Evolutionary conservation across 2,113 vertebrate genomes (phyloP).

Genomic region (Chrysochloris asiatica): DNA sequence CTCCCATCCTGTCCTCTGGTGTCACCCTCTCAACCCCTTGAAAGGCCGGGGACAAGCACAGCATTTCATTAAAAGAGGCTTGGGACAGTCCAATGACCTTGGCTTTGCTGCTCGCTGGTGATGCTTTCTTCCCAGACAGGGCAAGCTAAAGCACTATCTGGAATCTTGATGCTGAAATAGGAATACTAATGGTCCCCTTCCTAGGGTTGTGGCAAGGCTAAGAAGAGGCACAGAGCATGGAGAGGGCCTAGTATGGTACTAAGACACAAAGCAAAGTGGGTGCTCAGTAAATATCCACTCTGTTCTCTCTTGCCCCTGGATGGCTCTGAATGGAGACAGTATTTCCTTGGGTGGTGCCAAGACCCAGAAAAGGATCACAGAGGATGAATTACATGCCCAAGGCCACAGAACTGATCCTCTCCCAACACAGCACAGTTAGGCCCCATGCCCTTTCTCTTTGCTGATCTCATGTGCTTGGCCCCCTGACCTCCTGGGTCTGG

Average conservation of each 20-base stretch:
- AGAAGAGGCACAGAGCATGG: not conserved
- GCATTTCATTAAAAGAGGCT: not conserved
- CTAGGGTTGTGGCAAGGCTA: not conserved
- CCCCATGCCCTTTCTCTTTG: too few species aligned
- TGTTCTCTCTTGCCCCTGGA: not conserved
- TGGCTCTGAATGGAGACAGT: not conserved
- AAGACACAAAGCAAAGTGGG: not conserved
- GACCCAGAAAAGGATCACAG: not conserved
- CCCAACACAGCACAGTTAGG: not conserved
- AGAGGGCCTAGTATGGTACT: fast-evolving
- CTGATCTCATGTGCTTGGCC: not conserved
- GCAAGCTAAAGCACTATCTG: not conserved
- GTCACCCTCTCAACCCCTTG: not conserved
- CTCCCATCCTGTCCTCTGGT: not conserved
- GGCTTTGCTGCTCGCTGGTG: not conserved
- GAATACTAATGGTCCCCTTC: not conserved
- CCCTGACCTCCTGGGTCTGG: not conserved
- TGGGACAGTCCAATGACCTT: not conserved
- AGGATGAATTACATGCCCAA: not conserved
- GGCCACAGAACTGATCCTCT: not conserved
- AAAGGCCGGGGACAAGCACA: not conserved
- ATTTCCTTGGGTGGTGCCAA: not conserved
- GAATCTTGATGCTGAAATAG: not conserved
- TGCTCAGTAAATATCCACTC: not conserved
- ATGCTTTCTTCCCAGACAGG: not conserved